Evolutionary conservation across 2,888 invertebrate species (phyloP).

Genomic region (Zaprionus bogoriensis): DNA sequence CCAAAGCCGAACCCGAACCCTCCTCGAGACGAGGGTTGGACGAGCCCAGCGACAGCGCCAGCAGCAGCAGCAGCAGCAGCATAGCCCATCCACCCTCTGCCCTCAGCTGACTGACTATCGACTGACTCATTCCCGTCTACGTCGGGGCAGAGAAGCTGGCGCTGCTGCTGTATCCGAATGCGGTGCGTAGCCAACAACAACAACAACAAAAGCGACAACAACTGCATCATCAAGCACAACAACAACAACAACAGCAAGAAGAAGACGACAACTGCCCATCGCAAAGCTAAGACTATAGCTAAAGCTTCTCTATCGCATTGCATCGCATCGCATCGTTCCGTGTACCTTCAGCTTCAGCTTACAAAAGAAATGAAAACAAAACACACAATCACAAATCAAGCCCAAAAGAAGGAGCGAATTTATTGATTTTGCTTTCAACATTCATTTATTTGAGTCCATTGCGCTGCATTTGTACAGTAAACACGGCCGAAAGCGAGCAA

Average conservation of each 20-base stretch:
- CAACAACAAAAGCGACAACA: conserved; percentile 5
- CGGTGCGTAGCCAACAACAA: conserved; percentile 41
- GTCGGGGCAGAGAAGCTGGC: conserved; percentile 42
- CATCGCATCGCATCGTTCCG: conserved; percentile 3
- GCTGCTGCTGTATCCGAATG: conserved; percentile 5
- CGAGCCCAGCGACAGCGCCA: neutral
- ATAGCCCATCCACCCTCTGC: conserved; percentile 19
- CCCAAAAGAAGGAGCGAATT: conserved; percentile 22
- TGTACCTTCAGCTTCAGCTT: conserved; percentile 14
- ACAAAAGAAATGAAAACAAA: neutral
- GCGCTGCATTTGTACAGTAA: conserved; percentile 29
- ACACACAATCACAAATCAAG: neutral
- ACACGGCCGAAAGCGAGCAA: neutral
- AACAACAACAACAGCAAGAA: conserved; percentile 1
- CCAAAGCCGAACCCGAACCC: conserved; percentile 27
- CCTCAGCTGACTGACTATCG: conserved; percentile 43
- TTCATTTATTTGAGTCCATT: conserved; percentile 31
- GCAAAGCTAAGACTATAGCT: conserved; percentile 8
- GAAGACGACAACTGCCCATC: conserved; percentile 5
- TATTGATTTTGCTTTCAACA: conserved; percentile 49
- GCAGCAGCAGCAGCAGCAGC: neutral
- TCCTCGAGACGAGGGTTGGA: conserved; percentile 43
- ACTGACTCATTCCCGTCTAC: conserved; percentile 42
- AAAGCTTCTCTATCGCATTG: conserved; percentile 10
- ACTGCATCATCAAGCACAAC: neutral